Evolutionary conservation across 2,797 vertebrate species (phyloP), one percentile per base, ranked within the genome.

Genomic region (Lacerta bilineata): DNA sequence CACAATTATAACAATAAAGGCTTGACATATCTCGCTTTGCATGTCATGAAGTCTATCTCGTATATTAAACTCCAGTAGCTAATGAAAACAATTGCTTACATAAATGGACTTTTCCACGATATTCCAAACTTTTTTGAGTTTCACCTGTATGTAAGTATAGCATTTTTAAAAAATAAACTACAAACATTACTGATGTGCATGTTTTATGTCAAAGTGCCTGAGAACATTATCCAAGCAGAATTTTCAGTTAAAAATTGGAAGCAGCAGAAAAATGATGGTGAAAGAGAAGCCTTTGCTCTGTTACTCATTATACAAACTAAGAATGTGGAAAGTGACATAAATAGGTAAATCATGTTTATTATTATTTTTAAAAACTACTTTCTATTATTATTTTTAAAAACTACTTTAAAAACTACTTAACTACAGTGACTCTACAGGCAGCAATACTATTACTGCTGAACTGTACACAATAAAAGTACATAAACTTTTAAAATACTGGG

Each of bases 131-230:
- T 33, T 33, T 33, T 33, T 33, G 33, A 33, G 33, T 33, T 33
- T 33, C 33, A 33, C 33, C 33, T 33, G 33, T 33, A 75, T 29
- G 46, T 39, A 88, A 76, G n/a, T 46, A 74, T 0, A 75, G 36
- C 25, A 36, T 82, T 69, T 78, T 85, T 79, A 1, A 36, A 33
- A 86, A 88, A 41, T n/a, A 27, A 33, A 20, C 59, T 86, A 25
- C 77, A 74, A 93, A 86, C 72, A 20, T 0, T 36, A 78, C n/a
- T 72, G 7, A 84, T 79, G 18, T 77, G 36, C 33, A 84, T 33
- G 29, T 78, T 79, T 88, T 43, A 66, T 85, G 41, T 75, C 27
- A 76, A 25, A 36, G 69, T 85, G 8, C 5, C 17, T 25, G 8
- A 81, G 43, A 82, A 66, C 13, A 85, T 43, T 3, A 64, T 39